Evolutionary conservation across 2,797 vertebrate genomes (phyloP).

Genomic region (Acropternis orthonyx): DNA sequence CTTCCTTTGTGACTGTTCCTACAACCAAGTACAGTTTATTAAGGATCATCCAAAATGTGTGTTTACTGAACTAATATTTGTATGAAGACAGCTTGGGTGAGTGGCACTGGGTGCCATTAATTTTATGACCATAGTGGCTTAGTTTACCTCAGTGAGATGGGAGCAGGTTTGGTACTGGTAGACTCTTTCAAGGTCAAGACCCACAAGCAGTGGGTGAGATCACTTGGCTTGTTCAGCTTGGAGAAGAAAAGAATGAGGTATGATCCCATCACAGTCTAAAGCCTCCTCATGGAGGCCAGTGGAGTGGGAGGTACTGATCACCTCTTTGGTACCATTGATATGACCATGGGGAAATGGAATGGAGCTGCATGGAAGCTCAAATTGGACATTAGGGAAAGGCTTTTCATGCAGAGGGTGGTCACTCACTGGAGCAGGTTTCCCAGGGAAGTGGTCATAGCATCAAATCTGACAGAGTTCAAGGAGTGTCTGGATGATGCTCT

Average conservation of each 20-base stretch:
- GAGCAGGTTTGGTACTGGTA: not conserved
- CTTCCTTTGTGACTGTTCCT: not conserved
- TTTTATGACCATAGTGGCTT: not conserved
- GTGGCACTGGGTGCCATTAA: not conserved
- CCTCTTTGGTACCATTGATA: not conserved
- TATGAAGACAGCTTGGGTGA: not conserved
- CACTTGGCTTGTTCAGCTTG: not conserved
- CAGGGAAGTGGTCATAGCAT: not conserved
- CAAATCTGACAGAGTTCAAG: not conserved
- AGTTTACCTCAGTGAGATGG: not conserved
- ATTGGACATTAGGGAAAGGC: not conserved
- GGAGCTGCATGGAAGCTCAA: not conserved
- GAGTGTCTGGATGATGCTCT: not conserved
- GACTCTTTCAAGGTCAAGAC: not conserved
- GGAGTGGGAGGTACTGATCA: not conserved
- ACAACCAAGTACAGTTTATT: not conserved
- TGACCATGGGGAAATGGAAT: not conserved
- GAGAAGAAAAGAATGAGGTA: not conserved
- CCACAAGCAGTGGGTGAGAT: accelerated
- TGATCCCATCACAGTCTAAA: not conserved
- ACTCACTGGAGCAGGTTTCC: not conserved
- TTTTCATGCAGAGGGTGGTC: not conserved
- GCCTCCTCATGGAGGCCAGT: accelerated
- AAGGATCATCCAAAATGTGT: not conserved
- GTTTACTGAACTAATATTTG: not conserved